A percentile compares a stretch with the other conserved stretches of the same genome.
These are phyloP conservation scores for Formica selysi DNA, from an alignment of 1,140 invertebrate species.

Conservation along the genomic window DNA sequence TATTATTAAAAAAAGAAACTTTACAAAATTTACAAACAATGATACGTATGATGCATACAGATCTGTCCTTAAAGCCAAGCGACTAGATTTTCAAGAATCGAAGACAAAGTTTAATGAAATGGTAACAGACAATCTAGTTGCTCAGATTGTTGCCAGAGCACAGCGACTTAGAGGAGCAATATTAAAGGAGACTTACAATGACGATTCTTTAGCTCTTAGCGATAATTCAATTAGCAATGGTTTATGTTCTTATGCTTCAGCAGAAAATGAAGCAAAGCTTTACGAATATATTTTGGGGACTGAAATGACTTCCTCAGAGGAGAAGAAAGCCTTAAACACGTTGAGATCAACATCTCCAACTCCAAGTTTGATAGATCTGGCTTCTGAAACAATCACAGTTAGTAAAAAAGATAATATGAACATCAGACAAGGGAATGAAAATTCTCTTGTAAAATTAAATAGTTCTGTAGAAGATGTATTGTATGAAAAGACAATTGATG, in stretches of 20 bases:
- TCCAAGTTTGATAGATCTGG: slow-evolving; percentile 77
- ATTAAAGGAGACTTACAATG: slow-evolving; percentile 76
- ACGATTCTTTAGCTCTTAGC: slow-evolving; percentile 69
- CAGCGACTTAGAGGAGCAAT: slow-evolving; percentile 79
- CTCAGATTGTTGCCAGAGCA: slow-evolving; percentile 79
- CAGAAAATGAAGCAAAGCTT: slow-evolving; percentile 71
- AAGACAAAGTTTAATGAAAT: slow-evolving; percentile 69
- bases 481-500: neutral
- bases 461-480: slow-evolving; percentile 9
- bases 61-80: slow-evolving; percentile 78
- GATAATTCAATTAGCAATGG: slow-evolving; percentile 70
- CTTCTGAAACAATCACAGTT: slow-evolving; percentile 33
- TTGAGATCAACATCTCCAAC: slow-evolving; percentile 78
- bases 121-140: slow-evolving; percentile 79
- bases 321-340: slow-evolving; percentile 79
- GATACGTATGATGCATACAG: slow-evolving; percentile 57
- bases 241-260: slow-evolving; percentile 38
- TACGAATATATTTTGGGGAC: slow-evolving; percentile 78
- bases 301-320: slow-evolving; percentile 76
- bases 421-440: neutral
- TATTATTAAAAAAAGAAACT: neutral
- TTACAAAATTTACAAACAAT: neutral
- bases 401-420: slow-evolving; percentile 18
- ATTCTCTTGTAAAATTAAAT: slow-evolving; percentile 2
- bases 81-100: slow-evolving; percentile 60